Base-by-base conservation (phyloP, 2,888 invertebrate genomes). In the Volucella zonaria region DNA sequence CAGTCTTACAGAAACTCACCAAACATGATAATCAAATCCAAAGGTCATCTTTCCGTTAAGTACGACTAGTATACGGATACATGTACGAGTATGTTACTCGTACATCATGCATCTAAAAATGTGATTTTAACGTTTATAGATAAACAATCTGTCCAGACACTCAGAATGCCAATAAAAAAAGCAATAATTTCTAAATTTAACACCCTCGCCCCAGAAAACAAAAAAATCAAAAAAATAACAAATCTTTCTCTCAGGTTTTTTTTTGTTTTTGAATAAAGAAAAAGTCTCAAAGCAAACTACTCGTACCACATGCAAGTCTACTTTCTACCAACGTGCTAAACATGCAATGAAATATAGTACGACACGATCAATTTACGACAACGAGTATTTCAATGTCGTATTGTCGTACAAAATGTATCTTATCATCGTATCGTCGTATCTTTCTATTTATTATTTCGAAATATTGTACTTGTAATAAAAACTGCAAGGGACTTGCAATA, bases 401-500 rank as follows among this genome's bases (percentile, higher is more conserved):
- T 31, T 31, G 31, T 31, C 31, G 14, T 49, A 47, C 42, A 40
- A 15, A n/a, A n/a, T n/a, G n/a, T n/a, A 49, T 8, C 12, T 54
- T 61, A 61, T 23, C 40, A 40, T 61, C 12, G 8, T 31, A 14
- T 49, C 49, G 8, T 11, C 15, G n/a, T 49, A 47, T 43, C n/a
- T 18, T 43, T 42, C 43, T 45, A 43, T 43, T 6, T 38, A 18
- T 73, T 45, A 38, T 45, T 62, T 61, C 14, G 45, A 12, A 1
- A 61, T 31, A 61, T 61, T 59, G 9, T 56, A 23, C 14, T 31
- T n/a, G 51, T 31, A 31, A 15, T 59, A 10, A 52, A 31, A 45
- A 40, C 15, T 70, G 61, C 61, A 70, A 62, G 18, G 14, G 56
- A 45, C 54, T 31, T 62, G 68, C 61, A 68, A 70, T 77, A 54